phyloP scores from a whole-genome alignment of 2,888 invertebrate species.

The Pheosia gnoma region DNA sequence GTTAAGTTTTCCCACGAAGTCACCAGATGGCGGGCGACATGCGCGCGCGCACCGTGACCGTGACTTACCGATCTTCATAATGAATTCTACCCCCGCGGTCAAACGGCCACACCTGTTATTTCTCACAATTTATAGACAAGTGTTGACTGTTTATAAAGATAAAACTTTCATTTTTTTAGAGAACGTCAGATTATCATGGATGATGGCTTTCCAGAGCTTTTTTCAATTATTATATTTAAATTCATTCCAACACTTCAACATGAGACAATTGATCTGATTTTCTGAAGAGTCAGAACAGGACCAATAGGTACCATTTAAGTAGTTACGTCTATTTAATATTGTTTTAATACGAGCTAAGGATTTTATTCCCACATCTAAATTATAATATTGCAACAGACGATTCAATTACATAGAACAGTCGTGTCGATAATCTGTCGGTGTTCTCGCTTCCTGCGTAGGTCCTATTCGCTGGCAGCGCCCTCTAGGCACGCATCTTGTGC shows the following conservation, averaged over 20 bases:
- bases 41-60: constrained; percentile 76
- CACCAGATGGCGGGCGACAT: constrained; percentile 65
- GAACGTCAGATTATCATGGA: not conserved
- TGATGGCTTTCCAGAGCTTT: too few species aligned
- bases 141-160: constrained; percentile 14
- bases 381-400: constrained; percentile 2
- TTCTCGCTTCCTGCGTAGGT: constrained; percentile 39
- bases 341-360: not conserved
- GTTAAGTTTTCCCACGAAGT: constrained; percentile 82
- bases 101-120: constrained; percentile 69
- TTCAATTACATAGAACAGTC: constrained; percentile 24
- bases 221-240: too few species aligned
- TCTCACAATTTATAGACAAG: constrained; percentile 44
- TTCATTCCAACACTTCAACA: too few species aligned
- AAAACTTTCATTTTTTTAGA: not conserved
- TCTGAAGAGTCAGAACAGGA: too few species aligned
- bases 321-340: not conserved
- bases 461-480: constrained; percentile 43
- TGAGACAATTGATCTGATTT: too few species aligned
- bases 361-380: constrained; percentile 5
- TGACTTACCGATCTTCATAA: constrained; percentile 80
- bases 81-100: constrained; percentile 58
- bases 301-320: too few species aligned
- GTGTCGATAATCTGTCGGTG: constrained; percentile 41
- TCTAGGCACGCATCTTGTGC: constrained; percentile 63